Evolutionary conservation across 2,797 vertebrate species (phyloP).

Genomic region (Setipinna tenuifilis): DNA sequence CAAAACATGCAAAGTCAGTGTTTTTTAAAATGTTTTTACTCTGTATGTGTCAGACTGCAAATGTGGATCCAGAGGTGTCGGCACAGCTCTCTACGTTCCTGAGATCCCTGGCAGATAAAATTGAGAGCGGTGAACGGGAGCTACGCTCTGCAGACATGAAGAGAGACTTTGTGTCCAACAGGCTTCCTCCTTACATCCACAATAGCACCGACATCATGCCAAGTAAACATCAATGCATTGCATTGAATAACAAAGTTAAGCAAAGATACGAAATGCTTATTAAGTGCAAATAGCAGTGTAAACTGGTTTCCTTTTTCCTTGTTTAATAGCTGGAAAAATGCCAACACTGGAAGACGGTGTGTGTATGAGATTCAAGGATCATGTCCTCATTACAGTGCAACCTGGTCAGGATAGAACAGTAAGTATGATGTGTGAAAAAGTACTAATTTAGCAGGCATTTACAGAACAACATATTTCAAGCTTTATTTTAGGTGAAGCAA

Average conservation of each 20-base stretch:
- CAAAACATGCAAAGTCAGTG: too few species aligned
- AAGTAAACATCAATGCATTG: conserved; percentile 61
- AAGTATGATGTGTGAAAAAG: conserved; percentile 59
- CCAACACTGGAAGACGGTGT: conserved; percentile 81
- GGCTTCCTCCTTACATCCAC: conserved; percentile 80
- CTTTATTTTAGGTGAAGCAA: too few species aligned
- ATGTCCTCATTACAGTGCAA: conserved; percentile 80
- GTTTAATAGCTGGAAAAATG: conserved; percentile 71
- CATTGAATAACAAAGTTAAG: too few species aligned
- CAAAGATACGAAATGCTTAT: not conserved
- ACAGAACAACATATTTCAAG: too few species aligned
- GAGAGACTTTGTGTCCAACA: conserved; percentile 84
- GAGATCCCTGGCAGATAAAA: conserved; percentile 74
- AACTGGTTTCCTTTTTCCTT: not conserved
- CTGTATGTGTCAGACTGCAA: conserved; percentile 65
- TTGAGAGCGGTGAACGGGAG: conserved; percentile 70
- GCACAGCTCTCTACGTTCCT: conserved; percentile 73
- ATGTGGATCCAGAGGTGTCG: conserved; percentile 47
- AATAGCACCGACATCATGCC: conserved; percentile 63
- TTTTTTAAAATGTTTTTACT: not conserved
- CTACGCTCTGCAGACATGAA: conserved; percentile 82
- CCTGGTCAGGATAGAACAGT: conserved; percentile 76
- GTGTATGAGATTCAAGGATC: conserved; percentile 79
- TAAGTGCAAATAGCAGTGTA: not conserved
- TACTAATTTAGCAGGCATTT: not conserved